Base-by-base conservation (phyloP, 2,113 vertebrate species). In the Chaenocephalus aceratus region DNA sequence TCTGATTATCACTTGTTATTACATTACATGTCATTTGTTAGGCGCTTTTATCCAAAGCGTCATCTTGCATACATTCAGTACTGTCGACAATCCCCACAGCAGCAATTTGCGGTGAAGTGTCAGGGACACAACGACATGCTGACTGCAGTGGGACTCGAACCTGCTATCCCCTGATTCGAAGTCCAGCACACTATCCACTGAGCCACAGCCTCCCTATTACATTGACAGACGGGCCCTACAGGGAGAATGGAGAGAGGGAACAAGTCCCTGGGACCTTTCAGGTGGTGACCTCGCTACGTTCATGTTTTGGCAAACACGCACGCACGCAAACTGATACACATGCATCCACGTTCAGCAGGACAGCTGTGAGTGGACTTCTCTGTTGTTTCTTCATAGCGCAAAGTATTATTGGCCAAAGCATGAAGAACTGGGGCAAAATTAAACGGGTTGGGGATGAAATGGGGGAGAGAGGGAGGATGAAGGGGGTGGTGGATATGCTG, bases 1-100 rank as follows among this genome's bases (percentile, higher is more conserved):
- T 67, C 51, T 87, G 80, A 90, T 75, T 62, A 54, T 86, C 51
- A 86, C 82, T 72, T 1, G 34, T 74, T 80, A 30, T 30, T 30
- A 30, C 30, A 30, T 30, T 30, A 30, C 30, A 30, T 30, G 3
- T 30, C 30, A 30, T 30, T 30, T 30, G 3, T 30, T 30, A 30
- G 30, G 4, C 30, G 30, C 30, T 30, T 30, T 30, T 30, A 30
- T 30, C 30, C 30, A 30, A 30, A 30, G 30, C 26, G 2, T 2
- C 21, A 21, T 21, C 30, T 30, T 30, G 4, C 30, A 30, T 30
- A 30, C 30, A 30, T 30, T 30, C 30, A 30, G 30, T 30, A 30
- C 30, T 30, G 30, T 30, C 3, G 30, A 30, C 30, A 30, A 30
- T 30, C 30, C 30, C 30, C 30, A 30, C 30, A 30, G 30, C 3